These are phyloP conservation scores for Montipora efflorescens DNA, from an alignment of 64 coral and sea anemone genomes.

Conservation along the genomic window DNA sequence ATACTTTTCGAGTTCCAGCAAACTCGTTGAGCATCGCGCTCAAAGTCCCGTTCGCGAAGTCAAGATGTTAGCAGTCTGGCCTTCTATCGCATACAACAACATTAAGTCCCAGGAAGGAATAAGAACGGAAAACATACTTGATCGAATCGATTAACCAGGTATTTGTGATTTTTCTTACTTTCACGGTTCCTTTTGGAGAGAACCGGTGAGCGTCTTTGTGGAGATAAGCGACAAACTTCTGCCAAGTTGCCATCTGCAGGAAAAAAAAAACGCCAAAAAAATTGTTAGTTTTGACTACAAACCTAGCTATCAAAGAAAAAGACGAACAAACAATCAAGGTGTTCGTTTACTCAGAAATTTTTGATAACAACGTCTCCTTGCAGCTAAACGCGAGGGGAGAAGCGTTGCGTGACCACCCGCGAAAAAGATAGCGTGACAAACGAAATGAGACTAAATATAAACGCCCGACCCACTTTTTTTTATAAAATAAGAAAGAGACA, in stretches of 20 bases:
- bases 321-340: not conserved
- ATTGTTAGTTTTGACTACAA: not conserved
- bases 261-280: not conserved
- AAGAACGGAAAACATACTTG: too few relatives aligned
- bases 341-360: not conserved
- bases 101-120: too few relatives aligned
- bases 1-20: too few relatives aligned
- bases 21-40: too few relatives aligned
- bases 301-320: too few relatives aligned
- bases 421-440: not conserved
- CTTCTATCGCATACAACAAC: too few relatives aligned
- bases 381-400: not conserved
- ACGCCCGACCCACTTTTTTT: too few relatives aligned
- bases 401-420: not conserved
- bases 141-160: not conserved
- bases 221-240: constrained; percentile 88
- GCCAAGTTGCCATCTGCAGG: constrained; percentile 78
- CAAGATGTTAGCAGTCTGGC: too few relatives aligned
- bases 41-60: too few relatives aligned
- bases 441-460: too few relatives aligned
- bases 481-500: too few relatives aligned
- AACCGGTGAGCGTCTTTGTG: constrained; percentile 83
- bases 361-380: not conserved
- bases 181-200: constrained; percentile 81
- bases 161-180: constrained; percentile 40